These are phyloP conservation scores for Caenorhabditis doughertyi DNA, from an alignment of 2,888 invertebrate genomes.

Conservation along the genomic window DNA sequence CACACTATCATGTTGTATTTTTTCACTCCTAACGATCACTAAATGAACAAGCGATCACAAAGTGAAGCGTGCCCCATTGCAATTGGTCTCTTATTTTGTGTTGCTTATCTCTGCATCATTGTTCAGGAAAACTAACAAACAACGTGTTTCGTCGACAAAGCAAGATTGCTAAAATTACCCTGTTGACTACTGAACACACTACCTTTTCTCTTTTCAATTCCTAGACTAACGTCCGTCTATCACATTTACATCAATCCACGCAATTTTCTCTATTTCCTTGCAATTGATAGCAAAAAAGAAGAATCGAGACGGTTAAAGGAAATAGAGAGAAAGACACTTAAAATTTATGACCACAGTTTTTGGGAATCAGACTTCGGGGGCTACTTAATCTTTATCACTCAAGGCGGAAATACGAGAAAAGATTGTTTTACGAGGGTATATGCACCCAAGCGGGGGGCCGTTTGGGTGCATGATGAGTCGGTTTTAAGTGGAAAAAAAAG, in stretches of 20 bases:
- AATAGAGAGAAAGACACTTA: not conserved
- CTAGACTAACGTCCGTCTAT: constrained; percentile 26
- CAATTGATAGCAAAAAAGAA: constrained; percentile 11
- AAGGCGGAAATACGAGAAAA: constrained; percentile 29
- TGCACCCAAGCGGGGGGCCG: constrained; percentile 25
- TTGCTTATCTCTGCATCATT: constrained; percentile 52
- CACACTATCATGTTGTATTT: constrained; percentile 9
- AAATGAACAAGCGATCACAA: constrained; percentile 51
- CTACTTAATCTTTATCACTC: constrained; percentile 30
- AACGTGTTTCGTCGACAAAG: constrained; percentile 34
- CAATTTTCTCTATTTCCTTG: not conserved
- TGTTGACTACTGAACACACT: constrained; percentile 35
- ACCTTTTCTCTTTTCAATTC: constrained; percentile 13
- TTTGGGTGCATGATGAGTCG: constrained; percentile 45
- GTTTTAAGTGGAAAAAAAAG: not conserved
- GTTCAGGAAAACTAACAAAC: constrained; percentile 49
- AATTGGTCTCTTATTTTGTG: constrained; percentile 47
- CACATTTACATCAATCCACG: constrained; percentile 33
- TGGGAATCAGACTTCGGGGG: constrained; percentile 26
- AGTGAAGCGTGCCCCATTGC: constrained; percentile 49
- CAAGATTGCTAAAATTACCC: constrained; percentile 44
- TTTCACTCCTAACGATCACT: constrained; percentile 35
- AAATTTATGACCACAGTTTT: constrained; percentile 34
- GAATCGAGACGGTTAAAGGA: constrained; percentile 1
- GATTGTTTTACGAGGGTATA: constrained; percentile 42